A percentile compares a stretch with the other conserved stretches of the same genome.
These are phyloP conservation scores for Gonioctena quinquepunctata DNA, from an alignment of 1,140 invertebrate species.

Conservation along the genomic window DNA sequence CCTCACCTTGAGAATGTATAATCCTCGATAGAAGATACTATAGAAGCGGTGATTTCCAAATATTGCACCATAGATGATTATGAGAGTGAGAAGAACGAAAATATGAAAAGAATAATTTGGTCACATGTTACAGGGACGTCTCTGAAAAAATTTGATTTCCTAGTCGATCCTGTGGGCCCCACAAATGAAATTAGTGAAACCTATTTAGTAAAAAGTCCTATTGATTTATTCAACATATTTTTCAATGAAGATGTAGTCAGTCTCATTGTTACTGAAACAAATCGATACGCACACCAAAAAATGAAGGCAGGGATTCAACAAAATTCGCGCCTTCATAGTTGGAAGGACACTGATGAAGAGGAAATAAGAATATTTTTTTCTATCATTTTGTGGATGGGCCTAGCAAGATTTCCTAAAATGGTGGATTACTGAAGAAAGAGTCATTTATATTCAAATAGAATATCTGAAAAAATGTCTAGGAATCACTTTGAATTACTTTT, in stretches of 20 bases:
- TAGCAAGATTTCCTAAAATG: slow-evolving; percentile 11
- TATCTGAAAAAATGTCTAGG: slow-evolving; percentile 33
- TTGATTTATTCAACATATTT: too few relatives aligned
- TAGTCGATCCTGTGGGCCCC: too few relatives aligned
- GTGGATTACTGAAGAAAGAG: slow-evolving; percentile 23
- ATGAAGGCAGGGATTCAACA: neutral
- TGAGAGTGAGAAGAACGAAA: too few relatives aligned
- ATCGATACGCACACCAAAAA: neutral
- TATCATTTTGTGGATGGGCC: slow-evolving; percentile 8
- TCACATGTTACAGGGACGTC: too few relatives aligned
- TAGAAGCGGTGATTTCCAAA: too few relatives aligned
- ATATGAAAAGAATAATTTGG: too few relatives aligned
- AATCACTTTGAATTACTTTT: slow-evolving; percentile 42
- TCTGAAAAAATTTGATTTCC: too few relatives aligned
- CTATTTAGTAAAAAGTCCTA: too few relatives aligned
- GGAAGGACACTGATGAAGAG: neutral
- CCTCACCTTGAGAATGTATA: too few relatives aligned
- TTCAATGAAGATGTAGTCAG: neutral
- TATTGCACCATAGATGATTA: too few relatives aligned
- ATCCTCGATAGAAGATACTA: too few relatives aligned
- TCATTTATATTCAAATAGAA: slow-evolving; percentile 22
- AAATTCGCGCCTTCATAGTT: neutral
- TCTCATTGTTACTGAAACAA: neutral
- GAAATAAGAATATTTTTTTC: neutral
- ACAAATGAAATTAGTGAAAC: too few relatives aligned